Percentiles rank a stretch among this genome's conserved stretches.
Evolutionary conservation across 92 coral and sea anemone species (phyloP).

Genomic region (Plumapathes pennacea): DNA sequence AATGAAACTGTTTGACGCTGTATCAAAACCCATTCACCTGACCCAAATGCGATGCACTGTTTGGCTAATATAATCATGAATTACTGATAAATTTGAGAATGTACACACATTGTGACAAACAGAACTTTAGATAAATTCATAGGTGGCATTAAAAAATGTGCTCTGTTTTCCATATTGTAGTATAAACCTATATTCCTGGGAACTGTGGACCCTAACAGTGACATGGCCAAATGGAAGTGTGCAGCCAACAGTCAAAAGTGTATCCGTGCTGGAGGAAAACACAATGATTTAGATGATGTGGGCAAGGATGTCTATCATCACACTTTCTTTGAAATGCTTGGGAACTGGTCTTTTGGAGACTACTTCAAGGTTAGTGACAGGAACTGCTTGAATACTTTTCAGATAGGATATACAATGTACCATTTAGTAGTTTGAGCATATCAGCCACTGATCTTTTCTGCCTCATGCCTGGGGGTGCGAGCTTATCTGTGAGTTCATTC

Average conservation of each 20-base stretch:
- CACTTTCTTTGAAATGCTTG: slow-evolving; percentile 98
- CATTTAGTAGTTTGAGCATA: not conserved
- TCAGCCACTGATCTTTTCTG: not conserved
- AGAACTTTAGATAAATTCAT: not conserved
- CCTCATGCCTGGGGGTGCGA: too few species aligned
- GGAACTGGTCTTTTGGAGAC: slow-evolving; percentile 99
- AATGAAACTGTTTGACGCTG: not conserved
- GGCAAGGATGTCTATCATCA: slow-evolving; percentile 99
- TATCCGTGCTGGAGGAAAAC: slow-evolving; percentile 95
- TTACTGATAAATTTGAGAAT: too few species aligned
- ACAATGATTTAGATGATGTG: slow-evolving; percentile 93
- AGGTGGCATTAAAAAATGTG: too few species aligned
- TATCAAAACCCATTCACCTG: too few species aligned
- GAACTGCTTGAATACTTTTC: too few species aligned
- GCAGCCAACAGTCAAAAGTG: slow-evolving; percentile 94
- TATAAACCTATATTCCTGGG: slow-evolving; percentile 91
- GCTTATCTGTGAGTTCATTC: not conserved
- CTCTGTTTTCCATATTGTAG: slow-evolving; percentile 11
- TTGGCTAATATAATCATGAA: too few species aligned
- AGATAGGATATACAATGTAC: not conserved
- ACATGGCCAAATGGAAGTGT: slow-evolving; percentile 80
- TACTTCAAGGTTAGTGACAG: slow-evolving; percentile 78
- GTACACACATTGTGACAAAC: not conserved
- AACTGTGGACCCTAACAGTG: slow-evolving; percentile 95
- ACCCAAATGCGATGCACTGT: too few species aligned